Base-by-base conservation (phyloP, 2,888 invertebrate species). In the Masnerella sp. region DNA sequence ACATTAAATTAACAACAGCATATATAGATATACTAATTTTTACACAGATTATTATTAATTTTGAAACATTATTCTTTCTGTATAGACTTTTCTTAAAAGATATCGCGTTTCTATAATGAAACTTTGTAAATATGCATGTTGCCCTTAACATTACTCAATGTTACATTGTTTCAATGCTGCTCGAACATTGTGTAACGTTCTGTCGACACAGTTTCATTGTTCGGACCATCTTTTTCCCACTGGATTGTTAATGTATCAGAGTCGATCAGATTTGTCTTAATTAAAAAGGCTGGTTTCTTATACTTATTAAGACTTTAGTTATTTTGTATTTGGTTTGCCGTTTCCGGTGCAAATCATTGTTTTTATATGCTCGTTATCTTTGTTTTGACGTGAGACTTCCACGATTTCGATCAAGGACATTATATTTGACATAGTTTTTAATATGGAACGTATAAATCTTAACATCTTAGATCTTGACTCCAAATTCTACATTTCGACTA, bases 91-190 rank as follows among this genome's bases (percentile, higher is more conserved):
- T n/a, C n/a, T n/a, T n/a, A n/a, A n/a, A n/a, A n/a, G n/a, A n/a
- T n/a, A n/a, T n/a, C n/a, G n/a, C n/a, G n/a, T n/a, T n/a, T n/a
- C n/a, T n/a, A n/a, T n/a, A 32, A 32, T 2, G n/a, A 32, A 32
- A 32, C n/a, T 32, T 8, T 12, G 14, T 36, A 1, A 14, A 14
- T 2, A 5, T 14, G 4, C 5, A 15, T 7, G 20, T 12, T 59
- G 45, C 12, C 59, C 47, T 62, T 62, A 62, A 51, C 51, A 32
- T 52, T 62, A 52, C 62, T 62, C 51, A 49, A 62, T 62, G 51
- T 42, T 40, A 62, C 42, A 51, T 51, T 61, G 49, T 49, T 61
- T 62, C 61, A 62, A 62, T 62, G 61, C 42, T 62, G 61, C 61
- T 22, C 32, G 30, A 32, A 43, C 43, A 43, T 56, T 43, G 42